Evolutionary conservation across 2,113 vertebrate species (phyloP).

Genomic region (Odontesthes bonariensis): DNA sequence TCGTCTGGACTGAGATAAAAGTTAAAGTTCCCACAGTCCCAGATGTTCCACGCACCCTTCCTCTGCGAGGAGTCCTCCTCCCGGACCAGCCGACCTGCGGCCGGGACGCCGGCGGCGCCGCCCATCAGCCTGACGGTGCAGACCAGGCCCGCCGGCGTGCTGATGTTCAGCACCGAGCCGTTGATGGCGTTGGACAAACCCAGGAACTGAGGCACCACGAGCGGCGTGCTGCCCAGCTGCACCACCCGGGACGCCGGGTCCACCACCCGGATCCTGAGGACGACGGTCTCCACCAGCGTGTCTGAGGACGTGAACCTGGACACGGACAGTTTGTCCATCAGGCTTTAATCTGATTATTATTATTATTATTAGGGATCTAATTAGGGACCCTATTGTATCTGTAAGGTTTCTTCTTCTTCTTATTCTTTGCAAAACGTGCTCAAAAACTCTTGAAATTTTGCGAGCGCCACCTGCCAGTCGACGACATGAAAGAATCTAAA

Average conservation of each 20-base stretch:
- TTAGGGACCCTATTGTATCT: too few species aligned
- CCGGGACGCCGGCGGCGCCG: slow-evolving; percentile 65
- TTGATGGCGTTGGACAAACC: slow-evolving; percentile 78
- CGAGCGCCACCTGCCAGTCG: too few species aligned
- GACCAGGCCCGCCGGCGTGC: background rate
- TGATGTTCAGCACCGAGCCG: slow-evolving; percentile 73
- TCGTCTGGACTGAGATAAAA: too few species aligned
- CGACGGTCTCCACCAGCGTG: slow-evolving; percentile 76
- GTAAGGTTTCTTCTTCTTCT: too few species aligned
- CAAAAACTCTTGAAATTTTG: too few species aligned
- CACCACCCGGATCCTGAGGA: slow-evolving; percentile 71
- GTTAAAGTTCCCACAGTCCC: too few species aligned
- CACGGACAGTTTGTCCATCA: slow-evolving; percentile 5
- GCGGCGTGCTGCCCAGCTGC: slow-evolving; percentile 66
- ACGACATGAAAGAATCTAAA: too few species aligned
- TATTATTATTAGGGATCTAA: too few species aligned
- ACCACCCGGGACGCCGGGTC: slow-evolving; percentile 64
- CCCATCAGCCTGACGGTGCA: slow-evolving; percentile 73
- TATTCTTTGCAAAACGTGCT: too few species aligned
- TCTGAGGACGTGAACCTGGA: slow-evolving; percentile 84
- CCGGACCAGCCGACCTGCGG: slow-evolving; percentile 73
- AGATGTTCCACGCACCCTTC: too few species aligned
- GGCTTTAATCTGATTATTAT: too few species aligned
- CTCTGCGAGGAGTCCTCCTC: slow-evolving; percentile 65
- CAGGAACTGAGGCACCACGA: slow-evolving; percentile 82